Conservation (phyloP, 2,888 invertebrate genomes). For the Andrena bicolor region DNA sequence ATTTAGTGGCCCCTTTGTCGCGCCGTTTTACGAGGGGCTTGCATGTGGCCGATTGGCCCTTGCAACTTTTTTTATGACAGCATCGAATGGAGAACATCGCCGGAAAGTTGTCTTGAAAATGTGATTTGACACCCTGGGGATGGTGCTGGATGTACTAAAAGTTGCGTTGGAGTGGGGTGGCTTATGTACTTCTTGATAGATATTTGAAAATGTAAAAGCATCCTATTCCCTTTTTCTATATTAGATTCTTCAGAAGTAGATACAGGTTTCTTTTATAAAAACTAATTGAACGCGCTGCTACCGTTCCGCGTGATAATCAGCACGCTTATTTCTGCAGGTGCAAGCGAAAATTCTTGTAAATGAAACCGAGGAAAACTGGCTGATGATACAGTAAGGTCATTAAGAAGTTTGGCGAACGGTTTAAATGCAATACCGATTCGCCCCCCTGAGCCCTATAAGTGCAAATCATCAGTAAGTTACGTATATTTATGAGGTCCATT, state of each 20-base stretch:
- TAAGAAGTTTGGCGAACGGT: constrained; percentile 20
- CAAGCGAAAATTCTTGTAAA: not conserved
- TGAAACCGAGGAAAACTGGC: not conserved
- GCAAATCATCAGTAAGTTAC: constrained; percentile 52
- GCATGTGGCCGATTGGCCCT: not conserved
- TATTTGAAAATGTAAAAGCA: too few species aligned
- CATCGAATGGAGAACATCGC: not conserved
- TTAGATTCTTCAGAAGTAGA: too few species aligned
- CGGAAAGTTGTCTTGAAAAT: too few species aligned
- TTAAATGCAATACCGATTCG: constrained; percentile 22
- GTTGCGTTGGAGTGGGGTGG: too few species aligned
- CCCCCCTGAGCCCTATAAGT: constrained; percentile 25
- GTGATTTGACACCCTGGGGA: too few species aligned
- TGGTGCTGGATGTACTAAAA: too few species aligned
- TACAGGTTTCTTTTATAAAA: too few species aligned
- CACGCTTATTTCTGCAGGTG: not conserved
- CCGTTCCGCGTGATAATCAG: not conserved
- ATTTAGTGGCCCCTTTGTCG: not conserved
- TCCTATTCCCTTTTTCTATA: too few species aligned
- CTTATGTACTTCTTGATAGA: too few species aligned
- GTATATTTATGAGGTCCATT: constrained; percentile 50
- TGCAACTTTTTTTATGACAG: not conserved
- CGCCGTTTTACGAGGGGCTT: constrained; percentile 16
- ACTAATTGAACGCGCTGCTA: not conserved
- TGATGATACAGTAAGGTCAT: not conserved